These are phyloP conservation scores for Embiotoca jacksoni DNA, from an alignment of 2,113 vertebrate genomes.

Conservation along the genomic window DNA sequence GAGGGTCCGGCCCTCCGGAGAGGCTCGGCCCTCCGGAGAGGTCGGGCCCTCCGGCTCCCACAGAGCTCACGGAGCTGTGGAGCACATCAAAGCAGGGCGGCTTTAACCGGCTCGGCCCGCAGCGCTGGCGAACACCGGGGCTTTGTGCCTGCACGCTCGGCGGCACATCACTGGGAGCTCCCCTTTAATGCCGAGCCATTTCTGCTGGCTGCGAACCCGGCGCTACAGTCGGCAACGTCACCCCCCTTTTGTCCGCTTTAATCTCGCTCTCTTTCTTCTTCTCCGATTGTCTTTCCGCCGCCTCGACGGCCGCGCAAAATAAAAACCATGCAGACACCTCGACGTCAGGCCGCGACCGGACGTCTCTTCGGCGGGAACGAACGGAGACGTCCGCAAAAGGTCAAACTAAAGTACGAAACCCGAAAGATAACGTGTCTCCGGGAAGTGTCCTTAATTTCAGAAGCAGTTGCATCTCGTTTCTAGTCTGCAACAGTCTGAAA, in stretches of 20 bases:
- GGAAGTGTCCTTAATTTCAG: no score
- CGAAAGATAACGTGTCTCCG: no score
- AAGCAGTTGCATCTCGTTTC: no score
- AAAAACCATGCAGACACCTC: background rate
- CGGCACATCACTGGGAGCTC: conserved; percentile 33
- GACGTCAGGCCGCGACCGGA: background rate
- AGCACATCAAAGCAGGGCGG: conserved; percentile 65
- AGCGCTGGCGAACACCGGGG: conserved; percentile 36
- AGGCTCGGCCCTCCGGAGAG: background rate
- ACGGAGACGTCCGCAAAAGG: background rate
- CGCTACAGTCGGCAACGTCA: conserved; percentile 15
- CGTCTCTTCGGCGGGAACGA: no score
- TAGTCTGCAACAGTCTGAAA: no score
- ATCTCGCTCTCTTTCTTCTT: conserved; percentile 33
- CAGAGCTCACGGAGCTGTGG: conserved; percentile 39
- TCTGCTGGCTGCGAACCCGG: conserved; percentile 25
- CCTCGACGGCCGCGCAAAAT: conserved; percentile 9
- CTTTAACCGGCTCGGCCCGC: conserved; percentile 33
- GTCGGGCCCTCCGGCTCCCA: conserved; percentile 6
- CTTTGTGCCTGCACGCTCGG: conserved; percentile 45
- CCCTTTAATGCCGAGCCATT: conserved; percentile 24
- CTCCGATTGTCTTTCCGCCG: background rate
- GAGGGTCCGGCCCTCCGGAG: background rate
- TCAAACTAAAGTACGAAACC: background rate
- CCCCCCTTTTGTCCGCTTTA: conserved; percentile 38